Conservation (phyloP, 2,797 vertebrate species). For the Florisuga fusca region DNA sequence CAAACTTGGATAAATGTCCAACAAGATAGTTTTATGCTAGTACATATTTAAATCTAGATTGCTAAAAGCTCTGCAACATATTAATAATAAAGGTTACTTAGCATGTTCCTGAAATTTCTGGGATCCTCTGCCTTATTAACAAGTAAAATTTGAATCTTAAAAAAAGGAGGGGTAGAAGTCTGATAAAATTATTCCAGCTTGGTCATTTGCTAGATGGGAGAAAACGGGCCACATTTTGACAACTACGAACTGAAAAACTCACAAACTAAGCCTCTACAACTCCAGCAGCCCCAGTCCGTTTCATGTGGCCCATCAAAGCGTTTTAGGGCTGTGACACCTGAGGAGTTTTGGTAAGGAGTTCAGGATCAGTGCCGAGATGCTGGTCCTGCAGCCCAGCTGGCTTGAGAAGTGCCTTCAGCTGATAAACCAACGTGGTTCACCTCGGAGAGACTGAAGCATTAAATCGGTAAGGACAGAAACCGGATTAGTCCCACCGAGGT, state of each 20-base stretch:
- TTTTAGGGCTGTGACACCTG: fast-evolving
- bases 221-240: fast-evolving
- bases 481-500: fast-evolving
- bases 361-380: fast-evolving
- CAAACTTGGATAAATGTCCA: background rate
- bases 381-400: background rate
- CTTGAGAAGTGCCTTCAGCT: fast-evolving
- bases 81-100: background rate
- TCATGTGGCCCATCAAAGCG: too few species aligned
- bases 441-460: background rate
- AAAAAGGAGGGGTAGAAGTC: background rate
- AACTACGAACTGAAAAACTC: background rate
- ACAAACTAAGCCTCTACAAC: background rate
- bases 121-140: background rate
- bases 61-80: background rate
- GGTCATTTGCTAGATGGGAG: background rate
- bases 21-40: background rate
- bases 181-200: background rate
- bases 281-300: fast-evolving
- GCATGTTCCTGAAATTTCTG: background rate
- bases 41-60: background rate
- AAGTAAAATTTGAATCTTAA: background rate
- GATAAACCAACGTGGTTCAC: fast-evolving
- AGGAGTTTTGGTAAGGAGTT: fast-evolving
- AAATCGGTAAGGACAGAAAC: fast-evolving